phyloP scores from a whole-genome alignment of 30 jellyfish, hydroid and myxozoan species.

The Rhopilema esculentum region DNA sequence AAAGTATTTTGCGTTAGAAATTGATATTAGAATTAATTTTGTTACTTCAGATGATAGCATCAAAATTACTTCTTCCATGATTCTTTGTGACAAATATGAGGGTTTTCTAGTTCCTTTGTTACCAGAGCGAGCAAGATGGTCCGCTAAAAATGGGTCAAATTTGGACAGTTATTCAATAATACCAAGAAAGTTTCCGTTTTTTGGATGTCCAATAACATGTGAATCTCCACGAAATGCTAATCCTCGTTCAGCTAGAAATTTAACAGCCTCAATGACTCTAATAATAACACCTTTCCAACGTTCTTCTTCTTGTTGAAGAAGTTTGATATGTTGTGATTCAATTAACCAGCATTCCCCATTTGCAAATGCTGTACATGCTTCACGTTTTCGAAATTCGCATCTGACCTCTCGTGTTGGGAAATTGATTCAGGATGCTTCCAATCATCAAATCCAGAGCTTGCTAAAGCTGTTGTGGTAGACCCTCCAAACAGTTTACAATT shows the following conservation, averaged over 20 bases:
- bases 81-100: constrained; percentile 53
- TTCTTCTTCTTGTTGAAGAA: constrained; percentile 41
- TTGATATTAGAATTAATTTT: constrained; percentile 9
- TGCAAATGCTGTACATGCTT: constrained; percentile 39
- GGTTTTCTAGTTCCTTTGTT: constrained; percentile 39
- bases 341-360: constrained; percentile 34
- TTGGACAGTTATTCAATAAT: constrained; percentile 47
- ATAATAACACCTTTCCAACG: constrained; percentile 53
- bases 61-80: constrained; percentile 44
- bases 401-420: constrained; percentile 42
- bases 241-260: constrained; percentile 64
- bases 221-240: constrained; percentile 68
- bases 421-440: constrained; percentile 59
- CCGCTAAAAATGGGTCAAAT: constrained; percentile 61
- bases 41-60: constrained; percentile 25
- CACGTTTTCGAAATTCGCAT: constrained; percentile 39
- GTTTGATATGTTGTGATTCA: constrained; percentile 46
- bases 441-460: constrained; percentile 48
- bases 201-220: constrained; percentile 49
- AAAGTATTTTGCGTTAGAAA: constrained; percentile 44
- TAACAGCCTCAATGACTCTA: constrained; percentile 45
- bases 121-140: constrained; percentile 52
- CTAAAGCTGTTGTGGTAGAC: not conserved
- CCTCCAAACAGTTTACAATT: constrained; percentile 24
- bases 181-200: constrained; percentile 66